Evolutionary conservation across 2,888 invertebrate genomes (phyloP).

Genomic region (Thecophora atra): DNA sequence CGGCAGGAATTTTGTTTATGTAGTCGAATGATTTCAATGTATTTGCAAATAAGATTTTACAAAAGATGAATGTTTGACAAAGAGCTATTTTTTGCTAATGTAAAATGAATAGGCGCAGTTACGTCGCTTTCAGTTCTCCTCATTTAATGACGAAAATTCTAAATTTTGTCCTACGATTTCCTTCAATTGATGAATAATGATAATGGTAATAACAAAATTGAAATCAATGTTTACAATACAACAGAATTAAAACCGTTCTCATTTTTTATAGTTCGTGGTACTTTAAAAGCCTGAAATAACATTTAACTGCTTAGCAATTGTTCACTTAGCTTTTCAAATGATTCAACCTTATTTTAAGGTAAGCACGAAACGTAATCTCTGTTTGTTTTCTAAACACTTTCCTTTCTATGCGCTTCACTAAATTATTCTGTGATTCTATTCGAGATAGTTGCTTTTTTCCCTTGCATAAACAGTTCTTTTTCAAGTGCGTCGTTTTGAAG

Average conservation of each 20-base stretch:
- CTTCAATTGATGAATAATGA: too few species aligned
- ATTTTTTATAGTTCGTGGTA: too few species aligned
- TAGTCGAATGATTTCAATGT: constrained; percentile 56
- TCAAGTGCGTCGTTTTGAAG: neutral
- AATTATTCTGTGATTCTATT: neutral
- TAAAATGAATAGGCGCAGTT: too few species aligned
- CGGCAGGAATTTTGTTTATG: constrained; percentile 69
- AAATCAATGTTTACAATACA: too few species aligned
- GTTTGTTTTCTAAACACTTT: constrained; percentile 27
- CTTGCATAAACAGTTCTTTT: neutral
- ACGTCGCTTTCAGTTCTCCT: too few species aligned
- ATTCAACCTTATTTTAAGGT: too few species aligned
- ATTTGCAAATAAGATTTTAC: neutral
- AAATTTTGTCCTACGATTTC: too few species aligned
- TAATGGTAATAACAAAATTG: too few species aligned
- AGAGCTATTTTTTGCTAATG: too few species aligned
- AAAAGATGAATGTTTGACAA: constrained; percentile 19
- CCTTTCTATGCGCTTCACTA: constrained; percentile 9
- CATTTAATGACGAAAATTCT: too few species aligned
- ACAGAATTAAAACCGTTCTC: too few species aligned
- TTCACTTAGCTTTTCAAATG: too few species aligned
- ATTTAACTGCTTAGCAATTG: constrained; percentile 4
- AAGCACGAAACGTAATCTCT: constrained; percentile 9
- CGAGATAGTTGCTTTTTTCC: neutral
- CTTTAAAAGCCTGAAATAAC: constrained; percentile 15